phyloP scores from a whole-genome alignment of 92 coral and sea anemone species.

The Epizoanthus rinbou region DNA sequence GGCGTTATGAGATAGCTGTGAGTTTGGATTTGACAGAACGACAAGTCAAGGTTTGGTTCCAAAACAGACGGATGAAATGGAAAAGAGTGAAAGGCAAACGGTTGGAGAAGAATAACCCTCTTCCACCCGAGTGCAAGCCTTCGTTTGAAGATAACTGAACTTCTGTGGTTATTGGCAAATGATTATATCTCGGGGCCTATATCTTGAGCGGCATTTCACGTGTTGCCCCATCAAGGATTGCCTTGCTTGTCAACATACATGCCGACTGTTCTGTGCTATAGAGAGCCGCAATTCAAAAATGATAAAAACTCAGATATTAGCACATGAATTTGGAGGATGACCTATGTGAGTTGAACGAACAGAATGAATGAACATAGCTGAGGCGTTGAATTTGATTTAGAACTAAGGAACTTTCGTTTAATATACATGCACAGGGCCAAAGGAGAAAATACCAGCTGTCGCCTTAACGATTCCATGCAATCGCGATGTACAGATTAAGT shows the following conservation, averaged over 20 bases:
- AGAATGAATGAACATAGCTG: background rate
- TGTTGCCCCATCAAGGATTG: background rate
- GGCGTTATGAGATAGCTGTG: conserved; percentile 98
- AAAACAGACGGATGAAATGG: conserved; percentile 99
- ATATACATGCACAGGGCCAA: background rate
- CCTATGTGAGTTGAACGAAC: background rate
- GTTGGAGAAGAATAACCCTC: conserved; percentile 82
- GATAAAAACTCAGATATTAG: background rate
- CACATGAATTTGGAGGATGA: background rate
- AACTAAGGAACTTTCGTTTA: no score
- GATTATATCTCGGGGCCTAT: background rate
- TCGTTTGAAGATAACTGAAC: conserved; percentile 18
- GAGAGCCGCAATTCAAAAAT: background rate
- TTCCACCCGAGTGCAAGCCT: conserved; percentile 29
- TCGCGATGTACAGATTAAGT: background rate
- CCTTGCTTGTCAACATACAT: background rate
- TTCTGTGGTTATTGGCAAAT: background rate
- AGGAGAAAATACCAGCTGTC: background rate
- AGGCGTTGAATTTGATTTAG: background rate
- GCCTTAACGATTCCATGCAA: background rate
- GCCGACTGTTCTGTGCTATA: background rate
- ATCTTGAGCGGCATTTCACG: background rate
- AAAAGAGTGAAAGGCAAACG: conserved; percentile 96
- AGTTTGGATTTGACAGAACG: conserved; percentile 96
- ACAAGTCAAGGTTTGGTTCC: conserved; percentile 99